phyloP scores from a whole-genome alignment of 2,797 vertebrate genomes.

The Rhabdophis nuchalis region DNA sequence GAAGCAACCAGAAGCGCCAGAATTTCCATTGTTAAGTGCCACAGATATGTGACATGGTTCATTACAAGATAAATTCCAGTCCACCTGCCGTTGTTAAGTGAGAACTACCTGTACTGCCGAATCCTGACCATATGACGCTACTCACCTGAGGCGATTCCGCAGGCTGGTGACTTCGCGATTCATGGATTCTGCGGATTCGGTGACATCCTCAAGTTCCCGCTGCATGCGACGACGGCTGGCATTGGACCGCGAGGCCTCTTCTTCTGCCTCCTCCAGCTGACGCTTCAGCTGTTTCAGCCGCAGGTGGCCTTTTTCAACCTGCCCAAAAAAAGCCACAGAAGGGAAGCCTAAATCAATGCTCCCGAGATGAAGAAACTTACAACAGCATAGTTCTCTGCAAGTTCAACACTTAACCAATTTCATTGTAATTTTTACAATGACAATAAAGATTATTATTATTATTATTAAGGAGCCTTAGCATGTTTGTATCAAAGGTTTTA shows the following conservation, averaged over 20 bases:
- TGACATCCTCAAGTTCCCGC: conserved; percentile 85
- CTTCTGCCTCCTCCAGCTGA: conserved; percentile 90
- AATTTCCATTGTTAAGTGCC: background rate
- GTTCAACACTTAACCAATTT: background rate
- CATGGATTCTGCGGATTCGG: conserved; percentile 84
- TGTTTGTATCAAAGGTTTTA: background rate
- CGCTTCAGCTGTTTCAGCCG: conserved; percentile 88
- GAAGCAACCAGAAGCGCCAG: background rate
- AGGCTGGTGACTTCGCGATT: conserved; percentile 82
- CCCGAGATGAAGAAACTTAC: background rate
- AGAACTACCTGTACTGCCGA: background rate
- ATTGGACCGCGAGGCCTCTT: conserved; percentile 87
- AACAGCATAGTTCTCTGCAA: background rate
- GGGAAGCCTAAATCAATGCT: background rate
- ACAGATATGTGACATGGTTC: background rate
- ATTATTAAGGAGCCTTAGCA: background rate
- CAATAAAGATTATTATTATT: too few species aligned
- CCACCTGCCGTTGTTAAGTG: background rate
- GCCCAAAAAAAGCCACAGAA: background rate
- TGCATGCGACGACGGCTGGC: conserved; percentile 86
- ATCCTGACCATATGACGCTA: rapidly evolving
- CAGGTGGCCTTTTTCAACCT: conserved; percentile 88
- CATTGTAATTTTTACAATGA: too few species aligned
- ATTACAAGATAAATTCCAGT: background rate
- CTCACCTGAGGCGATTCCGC: conserved; percentile 86